Evolutionary conservation across 1,140 invertebrate genomes (phyloP).

Genomic region (Psix sp.): DNA sequence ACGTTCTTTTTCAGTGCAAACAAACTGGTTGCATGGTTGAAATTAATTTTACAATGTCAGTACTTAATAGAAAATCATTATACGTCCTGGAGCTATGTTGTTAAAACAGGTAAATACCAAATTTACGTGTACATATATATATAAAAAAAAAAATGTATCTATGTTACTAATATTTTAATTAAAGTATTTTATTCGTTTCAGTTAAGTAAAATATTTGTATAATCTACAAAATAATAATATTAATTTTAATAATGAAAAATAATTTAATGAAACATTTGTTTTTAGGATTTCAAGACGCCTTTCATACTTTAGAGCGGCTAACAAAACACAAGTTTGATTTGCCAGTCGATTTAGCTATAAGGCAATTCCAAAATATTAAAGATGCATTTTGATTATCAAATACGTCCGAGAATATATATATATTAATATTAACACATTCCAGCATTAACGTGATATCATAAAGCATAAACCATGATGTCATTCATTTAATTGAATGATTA

Average conservation of each 20-base stretch:
- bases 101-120: slow-evolving; percentile 86
- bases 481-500: slow-evolving; percentile 9
- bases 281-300: slow-evolving; percentile 95
- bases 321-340: slow-evolving; percentile 93
- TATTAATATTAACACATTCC: slow-evolving; percentile 29
- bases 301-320: slow-evolving; percentile 92
- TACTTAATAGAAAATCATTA: slow-evolving; percentile 94
- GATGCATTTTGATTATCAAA: slow-evolving; percentile 88
- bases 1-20: slow-evolving; percentile 82
- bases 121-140: neutral
- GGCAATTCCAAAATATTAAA: slow-evolving; percentile 98
- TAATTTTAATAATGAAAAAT: neutral
- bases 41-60: slow-evolving; percentile 93
- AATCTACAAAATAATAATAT: slow-evolving; percentile 7
- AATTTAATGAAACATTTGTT: slow-evolving; percentile 9
- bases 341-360: slow-evolving; percentile 95
- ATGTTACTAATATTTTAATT: slow-evolving; percentile 6
- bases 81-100: slow-evolving; percentile 95
- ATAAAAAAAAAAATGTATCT: slow-evolving; percentile 1
- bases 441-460: slow-evolving; percentile 3
- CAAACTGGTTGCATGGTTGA: slow-evolving; percentile 94
- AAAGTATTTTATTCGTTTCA: too few species aligned
- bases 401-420: slow-evolving; percentile 3
- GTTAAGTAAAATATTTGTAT: slow-evolving; percentile 4
- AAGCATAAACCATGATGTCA: slow-evolving; percentile 1